phyloP scores from a whole-genome alignment of 2,113 vertebrate species.

The Megatriorchis doriae region DNA sequence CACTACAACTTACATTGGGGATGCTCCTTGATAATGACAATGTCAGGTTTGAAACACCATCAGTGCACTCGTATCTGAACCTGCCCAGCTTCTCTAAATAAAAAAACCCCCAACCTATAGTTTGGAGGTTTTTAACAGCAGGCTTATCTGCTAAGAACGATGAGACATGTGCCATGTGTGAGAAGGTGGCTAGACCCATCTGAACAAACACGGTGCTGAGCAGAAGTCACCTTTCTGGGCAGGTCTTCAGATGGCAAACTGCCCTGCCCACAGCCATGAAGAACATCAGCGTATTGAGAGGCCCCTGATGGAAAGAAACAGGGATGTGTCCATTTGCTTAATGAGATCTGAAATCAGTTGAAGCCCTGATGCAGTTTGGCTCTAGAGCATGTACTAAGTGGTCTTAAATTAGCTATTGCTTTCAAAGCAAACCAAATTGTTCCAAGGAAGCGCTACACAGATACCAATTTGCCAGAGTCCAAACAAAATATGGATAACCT shows the following conservation, averaged over 20 bases:
- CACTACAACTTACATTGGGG: rapidly evolving
- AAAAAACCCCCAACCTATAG: neutral
- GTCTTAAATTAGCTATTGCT: neutral
- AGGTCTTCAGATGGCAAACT: neutral
- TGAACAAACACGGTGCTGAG: neutral
- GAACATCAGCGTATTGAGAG: neutral
- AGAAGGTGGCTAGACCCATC: neutral
- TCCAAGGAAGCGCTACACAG: neutral
- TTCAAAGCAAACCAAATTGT: neutral
- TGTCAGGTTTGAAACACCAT: neutral
- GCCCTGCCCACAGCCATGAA: neutral
- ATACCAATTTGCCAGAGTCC: neutral
- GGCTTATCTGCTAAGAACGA: neutral
- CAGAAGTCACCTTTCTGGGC: neutral
- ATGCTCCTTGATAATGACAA: neutral
- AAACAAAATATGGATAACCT: neutral
- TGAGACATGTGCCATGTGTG: neutral
- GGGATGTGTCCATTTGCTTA: neutral
- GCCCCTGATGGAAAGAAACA: neutral
- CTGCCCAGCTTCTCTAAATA: neutral
- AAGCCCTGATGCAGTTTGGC: neutral
- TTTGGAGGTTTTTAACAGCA: neutral
- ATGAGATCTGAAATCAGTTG: neutral
- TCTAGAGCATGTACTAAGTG: neutral
- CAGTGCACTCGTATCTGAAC: neutral